Evolutionary conservation across 2,113 vertebrate species (phyloP).

Genomic region (Ursus arctos): DNA sequence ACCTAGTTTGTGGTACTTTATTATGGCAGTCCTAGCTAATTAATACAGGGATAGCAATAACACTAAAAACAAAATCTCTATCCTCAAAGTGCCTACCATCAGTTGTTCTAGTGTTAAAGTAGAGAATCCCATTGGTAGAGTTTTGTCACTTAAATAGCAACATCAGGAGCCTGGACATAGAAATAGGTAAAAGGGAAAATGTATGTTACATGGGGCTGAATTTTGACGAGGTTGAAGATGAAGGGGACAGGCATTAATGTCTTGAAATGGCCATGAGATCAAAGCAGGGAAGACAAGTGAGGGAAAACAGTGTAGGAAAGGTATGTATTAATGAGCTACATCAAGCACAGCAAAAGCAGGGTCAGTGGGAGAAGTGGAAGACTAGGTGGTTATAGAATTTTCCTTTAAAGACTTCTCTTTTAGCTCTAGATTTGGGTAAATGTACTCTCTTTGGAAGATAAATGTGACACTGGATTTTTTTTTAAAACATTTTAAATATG

Average conservation of each 20-base stretch:
- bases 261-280: not conserved
- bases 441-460: not conserved
- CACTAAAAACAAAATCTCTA: not conserved
- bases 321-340: not conserved
- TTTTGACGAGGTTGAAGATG: not conserved
- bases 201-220: not conserved
- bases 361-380: not conserved
- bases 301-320: not conserved
- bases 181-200: not conserved
- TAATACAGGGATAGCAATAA: not conserved
- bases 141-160: not conserved
- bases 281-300: not conserved
- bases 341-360: not conserved
- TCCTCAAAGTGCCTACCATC: slow-evolving; percentile 12
- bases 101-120: not conserved
- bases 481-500: not conserved
- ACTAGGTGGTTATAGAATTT: not conserved
- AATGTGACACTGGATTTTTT: not conserved
- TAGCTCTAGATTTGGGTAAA: slow-evolving; percentile 7
- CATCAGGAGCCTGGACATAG: not conserved
- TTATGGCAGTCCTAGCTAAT: not conserved
- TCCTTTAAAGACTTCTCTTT: not conserved
- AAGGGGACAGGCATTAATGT: not conserved
- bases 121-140: not conserved
- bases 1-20: not conserved